phyloP scores from a whole-genome alignment of 2,888 invertebrate genomes.

The Stenoptilia bipunctidactyla region DNA sequence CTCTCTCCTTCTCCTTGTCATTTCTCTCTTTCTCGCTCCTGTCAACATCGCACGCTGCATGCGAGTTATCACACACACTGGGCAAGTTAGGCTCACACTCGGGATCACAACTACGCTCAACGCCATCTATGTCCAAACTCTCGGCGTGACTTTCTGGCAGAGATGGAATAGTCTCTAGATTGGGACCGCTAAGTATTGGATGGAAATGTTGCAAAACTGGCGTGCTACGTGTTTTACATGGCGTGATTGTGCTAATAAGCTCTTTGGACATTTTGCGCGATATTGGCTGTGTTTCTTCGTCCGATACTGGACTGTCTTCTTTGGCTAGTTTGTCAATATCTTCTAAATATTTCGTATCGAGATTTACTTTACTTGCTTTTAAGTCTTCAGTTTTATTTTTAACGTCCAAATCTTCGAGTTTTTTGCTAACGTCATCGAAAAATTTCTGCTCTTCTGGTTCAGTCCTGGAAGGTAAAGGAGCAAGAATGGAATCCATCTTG shows the following conservation, averaged over 20 bases:
- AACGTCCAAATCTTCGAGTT: conserved; percentile 28
- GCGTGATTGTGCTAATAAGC: conserved; percentile 26
- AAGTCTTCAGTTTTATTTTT: not conserved
- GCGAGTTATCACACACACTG: conserved; percentile 69
- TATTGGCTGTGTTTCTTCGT: conserved; percentile 21
- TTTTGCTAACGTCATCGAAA: not conserved
- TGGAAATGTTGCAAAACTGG: conserved; percentile 49
- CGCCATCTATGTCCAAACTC: conserved; percentile 41
- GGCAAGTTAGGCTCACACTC: conserved; percentile 42
- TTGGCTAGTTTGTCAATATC: conserved; percentile 27
- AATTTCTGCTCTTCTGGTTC: conserved; percentile 20
- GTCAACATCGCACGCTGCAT: conserved; percentile 65
- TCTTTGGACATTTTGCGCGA: conserved; percentile 50
- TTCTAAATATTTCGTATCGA: not conserved
- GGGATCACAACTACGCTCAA: conserved; percentile 17
- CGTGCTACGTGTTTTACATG: conserved; percentile 32
- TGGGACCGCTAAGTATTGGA: conserved; percentile 43
- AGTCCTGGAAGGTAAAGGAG: conserved; percentile 27
- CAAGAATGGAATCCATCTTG: conserved; percentile 39
- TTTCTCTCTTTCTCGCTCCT: conserved; percentile 43
- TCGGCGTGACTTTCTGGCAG: conserved; percentile 41
- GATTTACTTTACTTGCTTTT: not conserved
- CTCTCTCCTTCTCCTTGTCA: conserved; percentile 30
- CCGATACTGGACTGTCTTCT: conserved; percentile 50
- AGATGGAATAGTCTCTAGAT: conserved; percentile 57